These are phyloP conservation scores for Dorcus hopei DNA, from an alignment of 2,888 invertebrate genomes.

Conservation along the genomic window DNA sequence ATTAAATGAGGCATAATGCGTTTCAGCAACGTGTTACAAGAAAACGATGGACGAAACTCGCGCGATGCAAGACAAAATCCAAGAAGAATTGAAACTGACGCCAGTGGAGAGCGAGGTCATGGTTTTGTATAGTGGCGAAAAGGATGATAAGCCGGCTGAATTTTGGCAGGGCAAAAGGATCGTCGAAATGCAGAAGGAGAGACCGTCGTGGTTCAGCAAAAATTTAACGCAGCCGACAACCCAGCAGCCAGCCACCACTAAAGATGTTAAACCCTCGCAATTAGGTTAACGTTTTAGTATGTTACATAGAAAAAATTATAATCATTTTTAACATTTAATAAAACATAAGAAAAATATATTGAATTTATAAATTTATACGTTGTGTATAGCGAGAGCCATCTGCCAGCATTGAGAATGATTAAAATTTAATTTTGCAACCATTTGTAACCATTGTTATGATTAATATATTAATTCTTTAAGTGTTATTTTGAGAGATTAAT, in stretches of 20 bases:
- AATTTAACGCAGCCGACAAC: constrained; percentile 79
- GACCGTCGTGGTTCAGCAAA: constrained; percentile 86
- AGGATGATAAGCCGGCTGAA: constrained; percentile 59
- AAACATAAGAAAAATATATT: too few species aligned
- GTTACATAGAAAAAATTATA: too few species aligned
- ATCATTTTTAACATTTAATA: too few species aligned
- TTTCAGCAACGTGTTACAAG: constrained; percentile 79
- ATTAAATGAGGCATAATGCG: not conserved
- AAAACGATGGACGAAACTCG: constrained; percentile 79
- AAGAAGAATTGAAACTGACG: constrained; percentile 63
- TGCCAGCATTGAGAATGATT: too few species aligned
- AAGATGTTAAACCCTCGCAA: constrained; percentile 71
- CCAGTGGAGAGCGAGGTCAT: constrained; percentile 83
- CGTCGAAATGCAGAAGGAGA: constrained; percentile 79
- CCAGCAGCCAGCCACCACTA: constrained; percentile 65
- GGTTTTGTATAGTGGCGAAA: constrained; percentile 82
- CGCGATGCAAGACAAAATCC: constrained; percentile 73
- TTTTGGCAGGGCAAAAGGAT: constrained; percentile 70
- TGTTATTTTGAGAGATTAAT: too few species aligned
- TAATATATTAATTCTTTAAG: too few species aligned
- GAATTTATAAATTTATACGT: too few species aligned
- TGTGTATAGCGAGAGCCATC: too few species aligned
- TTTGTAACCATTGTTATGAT: too few species aligned
- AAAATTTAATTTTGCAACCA: too few species aligned
- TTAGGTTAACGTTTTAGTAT: constrained; percentile 54